phyloP scores from a whole-genome alignment of 2,888 invertebrate species.

The Acleris laterana region DNA sequence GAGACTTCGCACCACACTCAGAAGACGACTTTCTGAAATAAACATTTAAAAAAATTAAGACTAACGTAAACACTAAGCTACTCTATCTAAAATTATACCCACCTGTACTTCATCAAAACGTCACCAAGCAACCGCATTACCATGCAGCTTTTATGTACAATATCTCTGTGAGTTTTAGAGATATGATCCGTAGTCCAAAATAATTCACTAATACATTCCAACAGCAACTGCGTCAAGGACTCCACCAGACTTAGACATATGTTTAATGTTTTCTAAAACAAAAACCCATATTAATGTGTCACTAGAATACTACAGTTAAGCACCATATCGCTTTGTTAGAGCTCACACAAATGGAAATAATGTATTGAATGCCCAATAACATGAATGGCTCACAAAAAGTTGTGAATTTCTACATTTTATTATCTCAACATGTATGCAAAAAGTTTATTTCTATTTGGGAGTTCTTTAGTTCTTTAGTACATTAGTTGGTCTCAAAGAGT shows the following conservation, averaged over 20 bases:
- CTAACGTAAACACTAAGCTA: too few relatives aligned
- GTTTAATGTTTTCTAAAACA: slow-evolving; percentile 80
- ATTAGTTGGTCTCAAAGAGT: too few relatives aligned
- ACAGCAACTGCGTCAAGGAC: slow-evolving; percentile 77
- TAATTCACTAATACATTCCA: slow-evolving; percentile 78
- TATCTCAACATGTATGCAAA: too few relatives aligned
- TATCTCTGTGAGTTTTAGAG: slow-evolving; percentile 71
- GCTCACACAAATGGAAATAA: too few relatives aligned
- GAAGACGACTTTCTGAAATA: slow-evolving; percentile 61
- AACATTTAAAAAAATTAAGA: too few relatives aligned
- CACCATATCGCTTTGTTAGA: too few relatives aligned
- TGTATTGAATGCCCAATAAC: too few relatives aligned
- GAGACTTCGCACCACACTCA: slow-evolving; percentile 51
- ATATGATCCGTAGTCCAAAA: slow-evolving; percentile 81
- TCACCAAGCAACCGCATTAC: slow-evolving; percentile 85
- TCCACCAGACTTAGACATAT: slow-evolving; percentile 73
- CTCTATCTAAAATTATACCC: slow-evolving; percentile 32
- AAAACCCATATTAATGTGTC: background rate
- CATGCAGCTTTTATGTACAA: slow-evolving; percentile 81
- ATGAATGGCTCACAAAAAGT: too few relatives aligned
- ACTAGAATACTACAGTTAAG: background rate
- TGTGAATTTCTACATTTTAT: too few relatives aligned
- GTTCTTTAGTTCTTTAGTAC: too few relatives aligned
- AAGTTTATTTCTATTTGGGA: too few relatives aligned
- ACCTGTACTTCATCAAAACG: slow-evolving; percentile 82